Conservation (phyloP, 2,888 invertebrate genomes). For the Aspidiotus destructor region DNA sequence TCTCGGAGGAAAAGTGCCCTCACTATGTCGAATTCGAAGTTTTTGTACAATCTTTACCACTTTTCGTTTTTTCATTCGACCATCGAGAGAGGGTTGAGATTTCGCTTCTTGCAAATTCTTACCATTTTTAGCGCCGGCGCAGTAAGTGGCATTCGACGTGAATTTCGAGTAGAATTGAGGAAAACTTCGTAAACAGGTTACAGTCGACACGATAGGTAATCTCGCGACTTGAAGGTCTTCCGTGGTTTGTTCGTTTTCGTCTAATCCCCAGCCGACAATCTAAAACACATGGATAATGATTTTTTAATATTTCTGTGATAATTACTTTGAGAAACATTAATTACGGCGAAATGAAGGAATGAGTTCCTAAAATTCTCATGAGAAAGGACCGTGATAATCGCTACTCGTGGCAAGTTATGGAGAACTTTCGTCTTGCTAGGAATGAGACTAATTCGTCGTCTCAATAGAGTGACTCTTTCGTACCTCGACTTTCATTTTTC, state of each 20-base stretch:
- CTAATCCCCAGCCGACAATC: slow-evolving; percentile 49
- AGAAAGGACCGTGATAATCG: too few species aligned
- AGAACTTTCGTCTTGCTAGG: too few species aligned
- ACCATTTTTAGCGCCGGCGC: slow-evolving; percentile 46
- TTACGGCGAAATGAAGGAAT: not conserved
- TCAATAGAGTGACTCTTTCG: too few species aligned
- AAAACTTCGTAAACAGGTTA: slow-evolving; percentile 52
- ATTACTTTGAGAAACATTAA: not conserved
- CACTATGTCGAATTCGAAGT: too few species aligned
- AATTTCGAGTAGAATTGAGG: slow-evolving; percentile 53
- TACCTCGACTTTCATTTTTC: too few species aligned
- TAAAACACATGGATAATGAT: slow-evolving; percentile 35
- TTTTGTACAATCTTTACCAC: too few species aligned
- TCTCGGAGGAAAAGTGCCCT: too few species aligned
- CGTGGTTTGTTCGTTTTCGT: slow-evolving; percentile 44
- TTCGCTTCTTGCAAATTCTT: slow-evolving; percentile 28
- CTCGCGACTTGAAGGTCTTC: slow-evolving; percentile 50
- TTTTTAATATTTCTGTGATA: not conserved
- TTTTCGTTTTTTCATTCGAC: too few species aligned
- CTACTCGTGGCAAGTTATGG: too few species aligned
- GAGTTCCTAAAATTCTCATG: too few species aligned
- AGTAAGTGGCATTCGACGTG: slow-evolving; percentile 50
- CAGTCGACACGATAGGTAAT: slow-evolving; percentile 53
- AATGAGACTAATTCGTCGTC: too few species aligned
- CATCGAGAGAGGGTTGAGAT: too few species aligned